These are phyloP conservation scores for Lasioglossum oenotherae DNA, from an alignment of 2,888 invertebrate species.

Conservation along the genomic window DNA sequence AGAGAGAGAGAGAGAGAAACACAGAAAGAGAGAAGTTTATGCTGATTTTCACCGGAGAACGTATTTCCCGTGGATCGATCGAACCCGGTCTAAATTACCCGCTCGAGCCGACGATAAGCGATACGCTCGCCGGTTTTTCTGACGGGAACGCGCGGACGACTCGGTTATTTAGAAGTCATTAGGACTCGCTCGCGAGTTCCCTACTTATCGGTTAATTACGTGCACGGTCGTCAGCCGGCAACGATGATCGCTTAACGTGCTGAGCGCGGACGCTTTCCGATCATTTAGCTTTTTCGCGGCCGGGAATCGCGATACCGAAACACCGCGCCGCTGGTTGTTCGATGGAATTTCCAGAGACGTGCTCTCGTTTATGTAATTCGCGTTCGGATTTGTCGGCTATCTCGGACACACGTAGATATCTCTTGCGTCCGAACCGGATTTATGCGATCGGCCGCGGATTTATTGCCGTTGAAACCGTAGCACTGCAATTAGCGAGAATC, in stretches of 20 bases:
- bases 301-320: not conserved
- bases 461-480: slow-evolving; percentile 39
- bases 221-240: not conserved
- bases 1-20: not conserved
- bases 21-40: not conserved
- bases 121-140: slow-evolving; percentile 53
- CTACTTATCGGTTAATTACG: slow-evolving; percentile 78
- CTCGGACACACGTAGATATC: slow-evolving; percentile 19
- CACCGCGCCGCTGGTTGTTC: not conserved
- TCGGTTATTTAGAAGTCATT: slow-evolving; percentile 73
- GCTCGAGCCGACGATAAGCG: slow-evolving; percentile 46
- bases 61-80: slow-evolving; percentile 62
- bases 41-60: slow-evolving; percentile 10
- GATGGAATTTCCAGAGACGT: slow-evolving; percentile 29
- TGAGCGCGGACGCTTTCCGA: slow-evolving; percentile 26
- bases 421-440: slow-evolving; percentile 22
- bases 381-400: slow-evolving; percentile 43
- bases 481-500: slow-evolving; percentile 28
- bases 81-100: slow-evolving; percentile 35
- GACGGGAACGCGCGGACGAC: slow-evolving; percentile 12
- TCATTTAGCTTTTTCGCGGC: slow-evolving; percentile 33
- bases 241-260: not conserved
- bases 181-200: slow-evolving; percentile 72
- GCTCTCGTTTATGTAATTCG: slow-evolving; percentile 57
- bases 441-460: slow-evolving; percentile 43